These are phyloP conservation scores for Mandrillus leucophaeus DNA, from an alignment of 2,113 vertebrate species.

Conservation along the genomic window DNA sequence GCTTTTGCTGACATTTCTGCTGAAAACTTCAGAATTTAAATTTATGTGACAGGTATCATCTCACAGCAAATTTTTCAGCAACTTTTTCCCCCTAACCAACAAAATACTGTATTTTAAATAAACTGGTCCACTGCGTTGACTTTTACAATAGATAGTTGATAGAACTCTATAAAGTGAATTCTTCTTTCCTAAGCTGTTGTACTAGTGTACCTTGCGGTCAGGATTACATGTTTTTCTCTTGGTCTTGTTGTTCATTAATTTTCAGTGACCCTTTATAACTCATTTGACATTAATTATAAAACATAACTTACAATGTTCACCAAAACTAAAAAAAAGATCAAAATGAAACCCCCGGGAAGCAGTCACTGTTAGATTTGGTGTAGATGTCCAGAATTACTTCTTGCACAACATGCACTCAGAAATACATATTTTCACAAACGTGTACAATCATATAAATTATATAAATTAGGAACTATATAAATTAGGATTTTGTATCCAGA, in stretches of 20 bases:
- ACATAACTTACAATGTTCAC: background rate
- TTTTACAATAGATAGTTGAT: background rate
- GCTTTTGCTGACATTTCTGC: background rate
- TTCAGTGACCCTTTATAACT: background rate
- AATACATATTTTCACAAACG: background rate
- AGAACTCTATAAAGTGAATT: background rate
- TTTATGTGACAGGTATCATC: background rate
- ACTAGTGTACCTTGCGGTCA: background rate
- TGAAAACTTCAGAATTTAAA: background rate
- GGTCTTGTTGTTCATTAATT: slow-evolving; percentile 20
- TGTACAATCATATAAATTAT: no score
- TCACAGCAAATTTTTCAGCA: background rate
- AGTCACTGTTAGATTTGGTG: background rate
- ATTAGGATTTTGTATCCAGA: background rate
- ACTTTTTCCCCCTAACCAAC: background rate
- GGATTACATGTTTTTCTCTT: background rate
- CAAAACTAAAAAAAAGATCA: background rate
- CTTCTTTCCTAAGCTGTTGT: background rate
- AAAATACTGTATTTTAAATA: background rate
- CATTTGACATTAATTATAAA: background rate
- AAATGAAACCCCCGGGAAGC: slow-evolving; percentile 1
- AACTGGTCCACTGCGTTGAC: background rate
- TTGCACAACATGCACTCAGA: background rate
- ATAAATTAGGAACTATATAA: background rate
- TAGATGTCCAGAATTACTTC: background rate